A percentile compares a stretch with the other conserved stretches of the same genome.
These are phyloP conservation scores for Pangasius sanitwongsei DNA, from an alignment of 2,797 vertebrate genomes.

Conservation along the genomic window DNA sequence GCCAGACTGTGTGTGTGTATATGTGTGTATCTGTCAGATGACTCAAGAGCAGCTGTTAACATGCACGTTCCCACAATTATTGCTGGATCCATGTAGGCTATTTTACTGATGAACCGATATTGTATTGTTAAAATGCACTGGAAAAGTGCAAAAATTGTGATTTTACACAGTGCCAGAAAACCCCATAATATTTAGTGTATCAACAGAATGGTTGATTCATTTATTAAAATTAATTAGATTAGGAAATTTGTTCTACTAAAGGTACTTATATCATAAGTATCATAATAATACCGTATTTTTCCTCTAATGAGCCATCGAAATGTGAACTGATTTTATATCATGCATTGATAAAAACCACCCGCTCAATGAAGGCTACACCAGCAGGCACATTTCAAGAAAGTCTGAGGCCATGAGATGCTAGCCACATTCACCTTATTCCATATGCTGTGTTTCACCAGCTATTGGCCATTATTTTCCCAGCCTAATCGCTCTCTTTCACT, in stretches of 20 bases:
- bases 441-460: slow-evolving; percentile 66
- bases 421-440: slow-evolving; percentile 65
- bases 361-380: not conserved
- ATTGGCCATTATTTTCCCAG: slow-evolving; percentile 77
- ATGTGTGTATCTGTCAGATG: slow-evolving; percentile 30
- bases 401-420: slow-evolving; percentile 79
- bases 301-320: not conserved
- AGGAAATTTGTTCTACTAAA: not conserved
- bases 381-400: not conserved
- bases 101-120: not conserved
- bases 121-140: not conserved
- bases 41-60: slow-evolving; percentile 28
- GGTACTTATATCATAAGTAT: not conserved
- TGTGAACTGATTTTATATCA: not conserved
- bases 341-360: not conserved
- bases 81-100: not conserved
- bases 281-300: not conserved
- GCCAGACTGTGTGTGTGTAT: slow-evolving; percentile 32
- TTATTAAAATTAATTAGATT: not conserved
- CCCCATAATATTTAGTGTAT: not conserved
- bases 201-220: not conserved
- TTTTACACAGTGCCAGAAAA: not conserved
- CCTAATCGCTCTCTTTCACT: slow-evolving; percentile 71
- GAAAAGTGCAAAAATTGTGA: not conserved
- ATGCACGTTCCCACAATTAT: slow-evolving; percentile 13